Base-by-base conservation (phyloP, 2,888 invertebrate genomes). In the Drosophila falleni region DNA sequence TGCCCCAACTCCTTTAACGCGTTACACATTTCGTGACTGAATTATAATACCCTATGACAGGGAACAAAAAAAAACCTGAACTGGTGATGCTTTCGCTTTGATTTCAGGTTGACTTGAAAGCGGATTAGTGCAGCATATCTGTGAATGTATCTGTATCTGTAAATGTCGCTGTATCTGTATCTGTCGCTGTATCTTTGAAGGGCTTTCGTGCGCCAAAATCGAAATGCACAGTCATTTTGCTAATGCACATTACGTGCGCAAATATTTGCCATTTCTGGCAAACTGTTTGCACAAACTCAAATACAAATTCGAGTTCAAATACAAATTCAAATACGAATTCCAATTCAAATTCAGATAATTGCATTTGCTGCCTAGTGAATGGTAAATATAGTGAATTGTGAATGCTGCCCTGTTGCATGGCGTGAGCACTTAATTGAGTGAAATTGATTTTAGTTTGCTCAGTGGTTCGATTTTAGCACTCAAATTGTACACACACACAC, bases 381-480 rank as follows among this genome's bases (percentile, higher is more conserved):
- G 2, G 15, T 5, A 10, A 33, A 11, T 33, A 33, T 33, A 33
- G 37, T 37, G 37, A 37, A 37, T 37, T 37, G 37, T 37, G 37
- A 37, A 37, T 46, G 51, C 31, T 64, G 31, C 31, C 31, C 31
- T 31, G 31, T 9, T 61, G 68, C 41, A 39, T 62, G 29, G 56
- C 71, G 65, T 72, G 69, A 37, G 63, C 65, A 70, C 46, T 69
- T 86, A 88, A 88, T 84, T 84, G 84, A 80, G 83, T 83, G 88
- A 88, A 88, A 84, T 84, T 88, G 84, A 88, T 84, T 88, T 82
- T 53, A 63, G 73, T 82, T 80, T 75, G 77, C 66, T 71, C 70
- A 67, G 55, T 61, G 62, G 10, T 71, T 67, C 78, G 64, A 80
- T 74, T 81, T 70, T 63, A 68, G 41, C 65, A 78, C 78, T 83